These are phyloP conservation scores for Eurois occulta DNA, from an alignment of 2,888 invertebrate genomes.

Conservation along the genomic window DNA sequence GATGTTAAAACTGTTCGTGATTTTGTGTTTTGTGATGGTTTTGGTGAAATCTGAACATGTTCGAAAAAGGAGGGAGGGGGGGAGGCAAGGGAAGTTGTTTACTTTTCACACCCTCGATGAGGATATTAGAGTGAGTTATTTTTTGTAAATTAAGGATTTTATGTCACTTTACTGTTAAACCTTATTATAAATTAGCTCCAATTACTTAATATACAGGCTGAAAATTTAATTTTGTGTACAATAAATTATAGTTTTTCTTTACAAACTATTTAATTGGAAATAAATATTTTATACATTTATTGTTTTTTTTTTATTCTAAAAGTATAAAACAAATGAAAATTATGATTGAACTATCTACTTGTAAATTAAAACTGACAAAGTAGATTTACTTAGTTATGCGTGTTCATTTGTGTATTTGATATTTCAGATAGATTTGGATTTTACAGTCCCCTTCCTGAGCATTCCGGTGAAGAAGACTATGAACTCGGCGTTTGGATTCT, in stretches of 20 bases:
- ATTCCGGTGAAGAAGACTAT: conserved; percentile 91
- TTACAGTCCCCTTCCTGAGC: conserved; percentile 92
- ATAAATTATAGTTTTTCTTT: background rate
- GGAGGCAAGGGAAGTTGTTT: conserved; percentile 85
- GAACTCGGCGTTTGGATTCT: conserved; percentile 77
- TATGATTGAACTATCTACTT: no score
- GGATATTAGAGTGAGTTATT: conserved; percentile 89
- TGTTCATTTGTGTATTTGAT: background rate
- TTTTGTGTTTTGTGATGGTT: conserved; percentile 64
- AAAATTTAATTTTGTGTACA: background rate
- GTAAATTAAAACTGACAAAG: background rate
- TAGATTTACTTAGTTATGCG: background rate
- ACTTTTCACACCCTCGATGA: conserved; percentile 90
- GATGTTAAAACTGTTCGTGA: conserved; percentile 71
- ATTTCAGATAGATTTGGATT: conserved; percentile 92
- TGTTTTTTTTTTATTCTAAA: background rate
- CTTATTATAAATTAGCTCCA: conserved; percentile 17
- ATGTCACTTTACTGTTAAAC: background rate
- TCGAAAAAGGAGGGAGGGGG: conserved; percentile 55
- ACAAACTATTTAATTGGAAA: background rate
- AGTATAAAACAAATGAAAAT: no score
- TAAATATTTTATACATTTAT: background rate
- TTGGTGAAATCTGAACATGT: conserved; percentile 70
- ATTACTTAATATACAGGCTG: background rate
- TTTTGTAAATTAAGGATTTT: background rate